A percentile compares a stretch with the other conserved stretches of the same genome.
These are phyloP conservation scores for Blastobasis lacticolella DNA, from an alignment of 2,888 invertebrate species.

Conservation along the genomic window DNA sequence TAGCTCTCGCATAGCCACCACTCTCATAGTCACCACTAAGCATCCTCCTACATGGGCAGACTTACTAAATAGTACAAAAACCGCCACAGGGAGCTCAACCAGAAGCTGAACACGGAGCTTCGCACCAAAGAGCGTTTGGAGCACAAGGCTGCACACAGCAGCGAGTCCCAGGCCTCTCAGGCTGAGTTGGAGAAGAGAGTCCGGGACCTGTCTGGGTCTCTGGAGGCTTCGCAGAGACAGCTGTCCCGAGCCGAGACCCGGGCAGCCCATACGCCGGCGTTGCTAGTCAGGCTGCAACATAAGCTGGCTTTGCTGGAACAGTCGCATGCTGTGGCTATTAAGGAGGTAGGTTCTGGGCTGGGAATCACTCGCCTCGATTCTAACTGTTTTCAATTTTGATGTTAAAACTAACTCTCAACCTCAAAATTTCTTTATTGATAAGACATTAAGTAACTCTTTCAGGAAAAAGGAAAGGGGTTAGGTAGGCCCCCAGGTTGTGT, in stretches of 20 bases:
- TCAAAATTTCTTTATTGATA: too few species aligned
- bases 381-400: too few species aligned
- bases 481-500: too few species aligned
- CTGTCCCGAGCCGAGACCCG: conserved; percentile 78
- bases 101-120: conserved; percentile 82
- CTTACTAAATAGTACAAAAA: too few species aligned
- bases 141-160: conserved; percentile 50
- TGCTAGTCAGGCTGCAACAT: conserved; percentile 79
- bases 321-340: conserved; percentile 80
- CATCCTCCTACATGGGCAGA: too few species aligned
- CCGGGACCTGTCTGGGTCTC: conserved; percentile 74
- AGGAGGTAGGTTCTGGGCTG: conserved; percentile 64
- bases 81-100: conserved; percentile 80
- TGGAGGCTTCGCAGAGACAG: conserved; percentile 77
- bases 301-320: conserved; percentile 83
- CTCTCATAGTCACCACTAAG: too few species aligned
- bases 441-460: too few species aligned
- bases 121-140: conserved; percentile 83
- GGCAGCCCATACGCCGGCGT: conserved; percentile 75
- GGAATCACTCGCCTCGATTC: too few species aligned
- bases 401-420: too few species aligned
- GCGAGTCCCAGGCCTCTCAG: conserved; percentile 55
- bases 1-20: too few species aligned
- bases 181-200: conserved; percentile 62
- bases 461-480: too few species aligned